Percentiles rank a stretch among this genome's conserved stretches.
These are phyloP conservation scores for Pteropus rufus DNA, from an alignment of 2,797 vertebrate species.

Conservation along the genomic window DNA sequence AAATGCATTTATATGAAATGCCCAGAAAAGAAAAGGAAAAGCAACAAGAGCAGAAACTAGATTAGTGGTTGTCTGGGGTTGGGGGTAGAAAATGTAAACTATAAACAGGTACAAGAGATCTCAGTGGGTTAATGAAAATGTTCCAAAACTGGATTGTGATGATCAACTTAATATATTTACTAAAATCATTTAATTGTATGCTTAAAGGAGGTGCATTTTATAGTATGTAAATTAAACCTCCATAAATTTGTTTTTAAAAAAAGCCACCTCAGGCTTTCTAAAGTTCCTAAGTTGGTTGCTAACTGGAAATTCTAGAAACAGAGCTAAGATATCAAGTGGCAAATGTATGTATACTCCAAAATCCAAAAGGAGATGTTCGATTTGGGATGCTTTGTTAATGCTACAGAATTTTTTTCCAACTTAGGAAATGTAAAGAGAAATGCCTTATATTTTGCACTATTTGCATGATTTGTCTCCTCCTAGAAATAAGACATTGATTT, in stretches of 20 bases:
- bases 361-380: not conserved
- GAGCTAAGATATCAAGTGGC: not conserved
- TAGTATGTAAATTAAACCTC: not conserved
- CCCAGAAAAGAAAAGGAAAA: not conserved
- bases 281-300: not conserved
- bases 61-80: not conserved
- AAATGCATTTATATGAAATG: not conserved
- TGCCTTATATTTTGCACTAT: not conserved
- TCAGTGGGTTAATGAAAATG: not conserved
- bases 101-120: not conserved
- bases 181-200: not conserved
- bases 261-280: constrained; percentile 12
- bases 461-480: not conserved
- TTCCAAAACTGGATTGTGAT: not conserved
- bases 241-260: not conserved
- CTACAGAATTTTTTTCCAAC: not conserved
- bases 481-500: not conserved
- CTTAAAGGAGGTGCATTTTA: not conserved
- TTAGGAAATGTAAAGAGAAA: not conserved
- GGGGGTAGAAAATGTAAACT: not conserved
- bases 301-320: not conserved
- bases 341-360: not conserved
- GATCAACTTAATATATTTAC: not conserved
- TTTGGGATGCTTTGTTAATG: not conserved
- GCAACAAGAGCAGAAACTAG: not conserved